Percentiles rank a stretch among this genome's conserved stretches.
phyloP scores from a whole-genome alignment of 2,113 vertebrate species.

The Corapipo altera region DNA sequence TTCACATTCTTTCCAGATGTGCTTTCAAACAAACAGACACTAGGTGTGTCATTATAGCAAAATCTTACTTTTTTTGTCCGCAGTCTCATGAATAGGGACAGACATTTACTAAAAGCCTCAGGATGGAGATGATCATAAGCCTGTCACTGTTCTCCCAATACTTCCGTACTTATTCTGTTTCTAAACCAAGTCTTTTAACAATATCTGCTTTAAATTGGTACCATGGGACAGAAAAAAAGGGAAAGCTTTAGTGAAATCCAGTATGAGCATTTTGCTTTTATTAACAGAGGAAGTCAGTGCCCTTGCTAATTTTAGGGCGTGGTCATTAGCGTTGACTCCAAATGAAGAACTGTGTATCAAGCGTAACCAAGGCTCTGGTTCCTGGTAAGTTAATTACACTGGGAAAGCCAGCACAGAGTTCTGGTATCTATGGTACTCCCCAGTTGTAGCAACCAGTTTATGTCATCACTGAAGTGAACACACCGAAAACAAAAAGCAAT shows the following conservation, averaged over 20 bases:
- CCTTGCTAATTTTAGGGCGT: neutral
- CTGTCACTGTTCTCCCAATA: neutral
- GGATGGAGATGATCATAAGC: neutral
- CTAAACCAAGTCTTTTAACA: neutral
- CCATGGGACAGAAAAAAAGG: neutral
- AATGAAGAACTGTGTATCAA: neutral
- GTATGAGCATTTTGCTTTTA: neutral
- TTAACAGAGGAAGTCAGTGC: neutral
- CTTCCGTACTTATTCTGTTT: neutral
- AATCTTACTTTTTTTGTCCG: neutral
- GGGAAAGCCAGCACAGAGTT: neutral
- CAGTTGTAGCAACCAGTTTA: neutral
- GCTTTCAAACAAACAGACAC: neutral
- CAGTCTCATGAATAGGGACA: neutral
- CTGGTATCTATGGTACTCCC: fast-evolving
- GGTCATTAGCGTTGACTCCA: neutral
- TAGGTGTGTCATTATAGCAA: neutral
- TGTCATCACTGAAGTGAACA: neutral
- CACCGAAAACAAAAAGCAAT: neutral
- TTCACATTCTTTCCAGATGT: neutral
- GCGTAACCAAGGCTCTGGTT: neutral
- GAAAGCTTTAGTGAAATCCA: neutral
- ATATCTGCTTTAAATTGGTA: neutral
- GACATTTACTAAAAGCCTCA: neutral
- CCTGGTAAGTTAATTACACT: fast-evolving